Conservation (phyloP, 1,140 invertebrate genomes). For the Aleiodes sp. region DNA sequence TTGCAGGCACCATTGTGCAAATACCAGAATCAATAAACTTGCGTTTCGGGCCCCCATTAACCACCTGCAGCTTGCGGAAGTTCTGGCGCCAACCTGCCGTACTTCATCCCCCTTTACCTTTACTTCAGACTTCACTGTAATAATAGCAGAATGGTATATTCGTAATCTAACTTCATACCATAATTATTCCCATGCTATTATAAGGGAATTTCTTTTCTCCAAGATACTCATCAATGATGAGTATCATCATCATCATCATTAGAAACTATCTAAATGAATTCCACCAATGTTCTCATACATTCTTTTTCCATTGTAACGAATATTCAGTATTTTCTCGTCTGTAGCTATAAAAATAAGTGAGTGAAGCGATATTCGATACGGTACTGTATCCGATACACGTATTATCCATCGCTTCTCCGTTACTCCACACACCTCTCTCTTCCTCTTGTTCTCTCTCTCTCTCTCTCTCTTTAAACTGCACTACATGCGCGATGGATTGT, state of each 20-base stretch:
- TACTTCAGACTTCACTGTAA: background rate
- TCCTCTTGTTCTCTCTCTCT: no score
- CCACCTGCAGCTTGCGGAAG: conserved; percentile 56
- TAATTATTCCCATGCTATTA: no score
- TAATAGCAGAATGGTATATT: no score
- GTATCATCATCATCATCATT: no score
- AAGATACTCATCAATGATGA: no score
- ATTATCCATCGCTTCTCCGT: conserved; percentile 38
- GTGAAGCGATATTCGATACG: conserved; percentile 23
- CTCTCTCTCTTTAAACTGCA: background rate
- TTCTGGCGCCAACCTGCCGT: conserved; percentile 50
- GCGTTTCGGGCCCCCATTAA: conserved; percentile 56
- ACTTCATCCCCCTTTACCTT: background rate
- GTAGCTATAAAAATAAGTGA: background rate
- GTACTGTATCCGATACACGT: conserved; percentile 37
- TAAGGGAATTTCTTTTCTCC: no score
- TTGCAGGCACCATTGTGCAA: conserved; percentile 44
- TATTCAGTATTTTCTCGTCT: background rate
- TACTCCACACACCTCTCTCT: conserved; percentile 16
- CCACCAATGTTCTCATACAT: background rate
- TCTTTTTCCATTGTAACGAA: conserved; percentile 7
- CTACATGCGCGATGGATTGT: conserved; percentile 18
- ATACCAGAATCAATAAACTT: conserved; percentile 55
- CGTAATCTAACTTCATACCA: no score
- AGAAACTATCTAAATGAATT: background rate